Conservation (phyloP, 2,888 invertebrate genomes). For the Drosophila cognata region DNA sequence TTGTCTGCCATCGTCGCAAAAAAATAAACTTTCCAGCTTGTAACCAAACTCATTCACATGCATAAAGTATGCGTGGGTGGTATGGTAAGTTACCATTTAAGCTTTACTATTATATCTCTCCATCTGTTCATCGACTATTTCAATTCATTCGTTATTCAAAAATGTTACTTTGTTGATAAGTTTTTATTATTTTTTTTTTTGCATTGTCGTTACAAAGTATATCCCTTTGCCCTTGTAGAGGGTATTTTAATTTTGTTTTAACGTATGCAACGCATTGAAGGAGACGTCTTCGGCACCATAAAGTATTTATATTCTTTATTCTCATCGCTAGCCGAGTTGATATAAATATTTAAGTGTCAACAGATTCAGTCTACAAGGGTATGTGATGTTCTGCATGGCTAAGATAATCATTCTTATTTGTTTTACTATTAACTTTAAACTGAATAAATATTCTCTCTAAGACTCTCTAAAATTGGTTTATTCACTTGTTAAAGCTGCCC, state of each 20-base stretch:
- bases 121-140: background rate
- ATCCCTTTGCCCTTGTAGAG: background rate
- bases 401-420: background rate
- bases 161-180: background rate
- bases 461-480: background rate
- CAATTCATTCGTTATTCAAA: background rate
- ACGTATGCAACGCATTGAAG: background rate
- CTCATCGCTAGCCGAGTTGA: background rate
- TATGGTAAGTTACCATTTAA: background rate
- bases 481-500: background rate
- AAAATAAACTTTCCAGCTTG: conserved; percentile 43
- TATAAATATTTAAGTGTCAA: background rate
- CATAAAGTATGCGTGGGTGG: conserved; percentile 33
- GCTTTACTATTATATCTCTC: background rate
- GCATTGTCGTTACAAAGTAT: background rate
- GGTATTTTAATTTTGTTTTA: background rate
- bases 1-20: conserved; percentile 19
- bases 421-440: background rate
- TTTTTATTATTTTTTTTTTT: background rate
- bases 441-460: background rate
- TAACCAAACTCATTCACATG: conserved; percentile 42
- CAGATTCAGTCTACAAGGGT: background rate
- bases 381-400: background rate
- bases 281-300: background rate
- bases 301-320: background rate